These are phyloP conservation scores for Caenorhabditis angaria DNA, from an alignment of 2,888 invertebrate genomes.

Conservation along the genomic window DNA sequence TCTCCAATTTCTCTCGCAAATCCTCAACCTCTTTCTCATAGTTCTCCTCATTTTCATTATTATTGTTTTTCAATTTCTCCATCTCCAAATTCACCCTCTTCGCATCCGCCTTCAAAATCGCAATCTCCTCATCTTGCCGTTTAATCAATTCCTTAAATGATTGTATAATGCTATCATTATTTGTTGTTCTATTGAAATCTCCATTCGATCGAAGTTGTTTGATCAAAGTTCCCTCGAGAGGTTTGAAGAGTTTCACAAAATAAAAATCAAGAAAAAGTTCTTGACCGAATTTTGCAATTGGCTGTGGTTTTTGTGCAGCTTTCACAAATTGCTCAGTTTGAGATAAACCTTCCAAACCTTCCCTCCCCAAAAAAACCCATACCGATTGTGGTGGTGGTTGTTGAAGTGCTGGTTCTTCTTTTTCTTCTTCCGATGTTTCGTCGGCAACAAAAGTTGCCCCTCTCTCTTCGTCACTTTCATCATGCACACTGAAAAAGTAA, in stretches of 20 bases:
- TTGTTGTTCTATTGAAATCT: slow-evolving; percentile 55
- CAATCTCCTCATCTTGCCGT: slow-evolving; percentile 79
- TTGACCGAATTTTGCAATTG: slow-evolving; percentile 80
- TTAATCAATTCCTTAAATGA: slow-evolving; percentile 80
- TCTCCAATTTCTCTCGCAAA: slow-evolving; percentile 21
- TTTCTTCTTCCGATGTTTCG: too few relatives aligned
- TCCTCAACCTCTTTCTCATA: slow-evolving; percentile 17
- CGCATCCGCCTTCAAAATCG: slow-evolving; percentile 61
- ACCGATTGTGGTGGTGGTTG: too few relatives aligned
- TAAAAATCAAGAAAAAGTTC: slow-evolving; percentile 92
- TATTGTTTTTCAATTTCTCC: slow-evolving; percentile 38
- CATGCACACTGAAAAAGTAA: too few relatives aligned
- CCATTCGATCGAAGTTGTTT: slow-evolving; percentile 72
- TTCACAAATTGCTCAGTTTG: slow-evolving; percentile 86
- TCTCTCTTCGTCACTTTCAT: too few relatives aligned
- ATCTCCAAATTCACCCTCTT: slow-evolving; percentile 50
- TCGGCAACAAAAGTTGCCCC: too few relatives aligned
- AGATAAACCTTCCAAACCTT: too few relatives aligned
- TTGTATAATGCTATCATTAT: slow-evolving; percentile 75
- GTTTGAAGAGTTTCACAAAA: slow-evolving; percentile 87
- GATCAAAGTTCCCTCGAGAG: slow-evolving; percentile 59
- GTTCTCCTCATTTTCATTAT: too few relatives aligned
- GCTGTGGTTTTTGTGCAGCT: slow-evolving; percentile 92
- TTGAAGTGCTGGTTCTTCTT: too few relatives aligned
- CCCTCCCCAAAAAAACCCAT: too few relatives aligned